Conservation (phyloP, 2,888 invertebrate species). For the Euspilapteryx auroguttella region DNA sequence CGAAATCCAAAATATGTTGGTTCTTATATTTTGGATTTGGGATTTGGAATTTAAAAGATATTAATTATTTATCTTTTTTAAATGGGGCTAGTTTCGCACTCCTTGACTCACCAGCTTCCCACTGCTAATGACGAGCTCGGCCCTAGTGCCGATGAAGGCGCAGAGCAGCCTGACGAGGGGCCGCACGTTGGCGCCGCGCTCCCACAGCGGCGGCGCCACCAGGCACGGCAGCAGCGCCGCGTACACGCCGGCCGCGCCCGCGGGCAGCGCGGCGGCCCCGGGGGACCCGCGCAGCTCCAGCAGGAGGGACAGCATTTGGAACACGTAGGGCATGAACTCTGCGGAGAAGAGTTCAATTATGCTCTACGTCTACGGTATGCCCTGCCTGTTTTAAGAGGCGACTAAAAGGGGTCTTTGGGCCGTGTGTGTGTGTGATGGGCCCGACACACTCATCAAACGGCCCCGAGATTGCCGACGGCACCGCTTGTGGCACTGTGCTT, state of each 20-base stretch:
- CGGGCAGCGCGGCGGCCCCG: constrained; percentile 18
- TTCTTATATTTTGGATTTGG: too few species aligned
- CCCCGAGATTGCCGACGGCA: too few species aligned
- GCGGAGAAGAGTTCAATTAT: constrained; percentile 11
- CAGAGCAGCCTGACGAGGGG: constrained; percentile 91
- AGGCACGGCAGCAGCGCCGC: constrained; percentile 88
- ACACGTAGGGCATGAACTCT: constrained; percentile 98
- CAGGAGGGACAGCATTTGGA: constrained; percentile 92
- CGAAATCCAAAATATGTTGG: too few species aligned
- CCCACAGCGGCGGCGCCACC: constrained; percentile 90
- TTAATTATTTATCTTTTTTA: too few species aligned
- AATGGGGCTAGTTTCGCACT: too few species aligned
- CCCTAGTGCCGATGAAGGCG: constrained; percentile 70
- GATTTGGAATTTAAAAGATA: too few species aligned
- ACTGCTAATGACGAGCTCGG: constrained; percentile 35
- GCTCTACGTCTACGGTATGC: too few species aligned
- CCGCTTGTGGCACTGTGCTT: too few species aligned
- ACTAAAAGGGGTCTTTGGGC: too few species aligned
- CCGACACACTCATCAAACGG: too few species aligned
- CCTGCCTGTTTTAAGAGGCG: too few species aligned
- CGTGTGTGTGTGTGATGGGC: too few species aligned
- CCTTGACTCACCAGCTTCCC: constrained; percentile 75
- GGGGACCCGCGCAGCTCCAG: constrained; percentile 70
- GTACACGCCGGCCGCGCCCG: constrained; percentile 74
- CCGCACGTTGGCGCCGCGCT: constrained; percentile 89